A percentile compares a stretch with the other conserved stretches of the same genome.
Conservation (phyloP, 2,113 vertebrate species). For the Stictonetta naevosa region DNA sequence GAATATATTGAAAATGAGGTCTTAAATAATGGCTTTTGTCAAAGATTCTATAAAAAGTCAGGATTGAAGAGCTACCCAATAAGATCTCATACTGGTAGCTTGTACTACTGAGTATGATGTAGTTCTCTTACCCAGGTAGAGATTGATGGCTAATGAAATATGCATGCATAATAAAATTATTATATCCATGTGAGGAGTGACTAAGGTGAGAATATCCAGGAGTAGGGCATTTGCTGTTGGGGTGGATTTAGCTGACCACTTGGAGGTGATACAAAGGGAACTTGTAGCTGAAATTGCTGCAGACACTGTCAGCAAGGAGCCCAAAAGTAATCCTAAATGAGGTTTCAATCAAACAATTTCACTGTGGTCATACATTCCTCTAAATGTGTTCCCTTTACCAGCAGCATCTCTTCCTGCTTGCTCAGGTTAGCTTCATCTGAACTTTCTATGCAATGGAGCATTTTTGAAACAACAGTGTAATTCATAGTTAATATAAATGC, state of each 20-base stretch:
- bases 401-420: background rate
- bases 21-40: background rate
- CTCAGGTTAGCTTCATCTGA: background rate
- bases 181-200: background rate
- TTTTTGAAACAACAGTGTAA: background rate
- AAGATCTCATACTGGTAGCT: rapidly evolving
- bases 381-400: background rate
- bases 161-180: background rate
- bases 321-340: background rate
- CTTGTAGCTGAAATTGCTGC: background rate
- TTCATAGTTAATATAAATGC: background rate
- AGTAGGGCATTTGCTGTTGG: background rate
- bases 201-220: background rate
- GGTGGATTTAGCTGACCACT: background rate
- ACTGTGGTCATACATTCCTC: background rate
- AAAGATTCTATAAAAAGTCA: background rate
- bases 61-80: background rate
- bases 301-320: background rate
- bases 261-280: background rate
- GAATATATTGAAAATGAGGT: background rate
- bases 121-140: background rate
- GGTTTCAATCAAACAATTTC: background rate
- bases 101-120: background rate
- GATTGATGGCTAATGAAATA: background rate
- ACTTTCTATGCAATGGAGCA: background rate